Evolutionary conservation across 2,113 vertebrate species (phyloP), one percentile per base, ranked within the genome.

Genomic region (Acrocephalus kingi): DNA sequence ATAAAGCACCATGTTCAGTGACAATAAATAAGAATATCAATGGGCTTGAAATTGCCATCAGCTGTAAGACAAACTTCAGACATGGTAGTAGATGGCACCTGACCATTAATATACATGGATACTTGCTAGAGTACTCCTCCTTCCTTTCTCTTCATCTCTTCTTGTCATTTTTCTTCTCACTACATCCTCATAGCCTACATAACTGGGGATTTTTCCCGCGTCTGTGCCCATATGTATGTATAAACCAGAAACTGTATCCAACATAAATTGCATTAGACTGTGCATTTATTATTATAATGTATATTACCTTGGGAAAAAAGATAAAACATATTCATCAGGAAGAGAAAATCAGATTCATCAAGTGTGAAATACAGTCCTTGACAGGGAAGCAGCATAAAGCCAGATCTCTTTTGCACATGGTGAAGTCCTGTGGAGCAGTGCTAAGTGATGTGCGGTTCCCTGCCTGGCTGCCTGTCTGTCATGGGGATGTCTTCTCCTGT

Each of bases 381-480:
- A 81, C 83, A 75, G 79, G 52, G 55, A 13, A 74, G 41, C 56
- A 87, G 52, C 35, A 9, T 86, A 86, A 90, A 59, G 51, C 64
- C 83, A 61, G 39, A 59, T 92, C 74, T 81, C 51, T 78, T 48
- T 90, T 4, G 4, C 61, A 11, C 3, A 12, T 41, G 71, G 54
- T 84, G 78, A 96, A 92, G 79, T 73, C 64, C 73, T 39, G 69
- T 86, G 87, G 84, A 92, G 84, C 92, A 82, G 86, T 77, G 88
- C 87, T 96, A 90, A 96, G 80, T 1, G 45, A 77, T 86, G 58
- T 90, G 83, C 83, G 90, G 88, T 84, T 84, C 66, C 73, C 69
- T 0, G 25, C 83, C 63, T 68, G 66, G 18, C 64, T 86, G 54
- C 63, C 41, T 91, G 84, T 83, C 93, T 91, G 69, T 90, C 90